Percentiles rank a stretch among this genome's conserved stretches.
Conservation (phyloP, 1,140 invertebrate species). For the Drosophila kohkoa region DNA sequence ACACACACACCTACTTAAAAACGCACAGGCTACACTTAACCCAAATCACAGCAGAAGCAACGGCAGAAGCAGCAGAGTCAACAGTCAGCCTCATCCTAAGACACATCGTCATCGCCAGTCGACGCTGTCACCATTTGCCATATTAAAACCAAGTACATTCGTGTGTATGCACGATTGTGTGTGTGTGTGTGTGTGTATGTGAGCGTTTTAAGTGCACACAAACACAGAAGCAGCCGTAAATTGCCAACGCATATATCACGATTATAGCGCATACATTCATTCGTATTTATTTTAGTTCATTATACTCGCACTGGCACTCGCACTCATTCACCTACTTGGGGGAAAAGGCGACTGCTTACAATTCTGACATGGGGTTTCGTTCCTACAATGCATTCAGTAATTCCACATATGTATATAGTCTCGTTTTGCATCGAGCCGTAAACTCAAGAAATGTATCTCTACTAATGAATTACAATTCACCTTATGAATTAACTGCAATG, state of each 20-base stretch:
- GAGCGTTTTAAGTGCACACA: slow-evolving; percentile 47
- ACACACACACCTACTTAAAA: slow-evolving; percentile 75
- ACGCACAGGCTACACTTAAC: slow-evolving; percentile 78
- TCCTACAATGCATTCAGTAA: slow-evolving; percentile 31
- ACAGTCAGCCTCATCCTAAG: slow-evolving; percentile 55
- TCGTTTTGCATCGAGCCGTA: not conserved
- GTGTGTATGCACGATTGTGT: slow-evolving; percentile 25
- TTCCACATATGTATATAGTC: not conserved
- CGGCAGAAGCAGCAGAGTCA: slow-evolving; percentile 50
- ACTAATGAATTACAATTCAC: not conserved
- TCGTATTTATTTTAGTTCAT: slow-evolving; percentile 79
- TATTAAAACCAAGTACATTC: slow-evolving; percentile 55
- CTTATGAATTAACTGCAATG: slow-evolving; percentile 2
- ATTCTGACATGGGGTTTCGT: slow-evolving; percentile 20
- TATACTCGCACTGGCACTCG: slow-evolving; percentile 44
- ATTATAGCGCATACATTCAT: slow-evolving; percentile 67
- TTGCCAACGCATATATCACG: slow-evolving; percentile 78
- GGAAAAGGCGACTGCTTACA: slow-evolving; percentile 17
- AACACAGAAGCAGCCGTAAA: slow-evolving; percentile 64
- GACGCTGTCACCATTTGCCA: slow-evolving; percentile 69
- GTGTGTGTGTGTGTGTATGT: slow-evolving; percentile 41
- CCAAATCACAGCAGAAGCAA: slow-evolving; percentile 70
- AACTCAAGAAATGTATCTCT: slow-evolving; percentile 13
- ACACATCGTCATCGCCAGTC: slow-evolving; percentile 48
- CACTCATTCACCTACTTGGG: slow-evolving; percentile 11